These are phyloP conservation scores for Phasianus colchicus DNA, from an alignment of 2,113 vertebrate genomes.

Conservation along the genomic window DNA sequence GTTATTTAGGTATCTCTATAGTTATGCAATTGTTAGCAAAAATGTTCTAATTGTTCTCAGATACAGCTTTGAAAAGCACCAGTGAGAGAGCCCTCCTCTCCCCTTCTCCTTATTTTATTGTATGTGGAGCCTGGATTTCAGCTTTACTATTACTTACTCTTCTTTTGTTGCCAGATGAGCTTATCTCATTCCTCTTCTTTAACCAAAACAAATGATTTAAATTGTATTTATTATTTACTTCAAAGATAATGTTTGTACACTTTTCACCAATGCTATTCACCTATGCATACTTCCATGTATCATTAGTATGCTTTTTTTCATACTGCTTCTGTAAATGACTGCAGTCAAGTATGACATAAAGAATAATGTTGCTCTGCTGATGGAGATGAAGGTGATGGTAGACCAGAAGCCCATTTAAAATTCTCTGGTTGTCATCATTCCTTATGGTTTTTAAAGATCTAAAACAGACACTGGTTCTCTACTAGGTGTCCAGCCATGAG, in stretches of 20 bases:
- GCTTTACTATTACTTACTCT: neutral
- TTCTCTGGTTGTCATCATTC: neutral
- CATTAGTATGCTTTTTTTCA: neutral
- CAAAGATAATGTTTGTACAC: neutral
- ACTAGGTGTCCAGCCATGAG: neutral
- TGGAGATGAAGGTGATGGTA: neutral
- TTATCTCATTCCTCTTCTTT: neutral
- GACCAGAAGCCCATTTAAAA: neutral
- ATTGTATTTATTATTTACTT: neutral
- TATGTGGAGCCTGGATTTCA: neutral
- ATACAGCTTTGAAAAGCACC: neutral
- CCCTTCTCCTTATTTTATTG: neutral
- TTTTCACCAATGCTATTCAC: neutral
- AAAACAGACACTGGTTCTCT: neutral
- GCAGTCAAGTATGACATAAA: neutral
- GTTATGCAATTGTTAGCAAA: neutral
- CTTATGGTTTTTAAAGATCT: neutral
- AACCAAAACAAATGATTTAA: neutral
- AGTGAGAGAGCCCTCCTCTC: fast-evolving
- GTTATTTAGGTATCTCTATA: neutral
- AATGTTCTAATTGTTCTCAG: neutral
- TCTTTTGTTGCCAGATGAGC: neutral
- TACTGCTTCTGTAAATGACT: neutral
- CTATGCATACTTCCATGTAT: neutral
- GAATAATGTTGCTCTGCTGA: neutral